A percentile compares a stretch with the other conserved stretches of the same genome.
Evolutionary conservation across 2,113 vertebrate species (phyloP).

Genomic region (Syrrhaptes paradoxus): DNA sequence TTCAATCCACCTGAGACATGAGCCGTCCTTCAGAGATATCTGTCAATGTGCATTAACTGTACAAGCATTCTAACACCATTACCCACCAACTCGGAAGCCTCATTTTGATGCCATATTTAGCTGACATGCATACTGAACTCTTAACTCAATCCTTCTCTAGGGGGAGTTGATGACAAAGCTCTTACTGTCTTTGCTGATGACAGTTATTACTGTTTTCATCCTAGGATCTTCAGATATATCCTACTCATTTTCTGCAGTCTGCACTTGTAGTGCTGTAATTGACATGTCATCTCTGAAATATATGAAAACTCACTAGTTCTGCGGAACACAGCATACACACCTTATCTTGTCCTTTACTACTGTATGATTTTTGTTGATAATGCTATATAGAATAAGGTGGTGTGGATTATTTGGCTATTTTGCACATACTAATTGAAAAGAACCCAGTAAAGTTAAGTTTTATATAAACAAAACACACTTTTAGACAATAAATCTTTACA

Average conservation of each 20-base stretch:
- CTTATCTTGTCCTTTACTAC: neutral
- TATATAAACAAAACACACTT: neutral
- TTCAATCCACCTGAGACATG: neutral
- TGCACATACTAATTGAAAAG: neutral
- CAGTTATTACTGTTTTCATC: slow-evolving; percentile 27
- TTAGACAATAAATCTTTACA: neutral
- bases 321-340: neutral
- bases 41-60: neutral
- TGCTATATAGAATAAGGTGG: neutral
- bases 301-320: neutral
- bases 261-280: slow-evolving; percentile 17
- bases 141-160: slow-evolving; percentile 19
- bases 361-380: neutral
- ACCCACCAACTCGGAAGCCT: neutral
- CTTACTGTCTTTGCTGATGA: neutral
- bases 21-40: neutral
- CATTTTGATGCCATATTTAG: neutral
- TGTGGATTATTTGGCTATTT: neutral
- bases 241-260: slow-evolving; percentile 31
- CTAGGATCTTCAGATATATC: slow-evolving; percentile 16
- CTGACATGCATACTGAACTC: neutral
- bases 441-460: neutral
- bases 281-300: slow-evolving; percentile 42
- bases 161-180: slow-evolving; percentile 47
- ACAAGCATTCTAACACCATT: neutral